Conservation (phyloP, 2,888 invertebrate genomes). For the Tubulanus polymorphus region DNA sequence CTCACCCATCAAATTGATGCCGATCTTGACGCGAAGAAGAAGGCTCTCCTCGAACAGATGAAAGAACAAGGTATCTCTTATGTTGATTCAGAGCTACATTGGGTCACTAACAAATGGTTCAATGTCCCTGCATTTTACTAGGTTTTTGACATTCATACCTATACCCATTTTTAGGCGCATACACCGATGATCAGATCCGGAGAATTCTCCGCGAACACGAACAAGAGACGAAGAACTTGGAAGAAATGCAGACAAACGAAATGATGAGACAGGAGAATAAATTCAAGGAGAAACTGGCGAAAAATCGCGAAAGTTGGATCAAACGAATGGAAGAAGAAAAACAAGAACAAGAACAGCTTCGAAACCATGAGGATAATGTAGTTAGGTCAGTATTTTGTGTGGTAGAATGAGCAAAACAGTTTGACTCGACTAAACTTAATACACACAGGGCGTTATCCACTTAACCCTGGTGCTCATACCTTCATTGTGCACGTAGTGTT, state of each 20-base stretch:
- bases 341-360: constrained; percentile 37
- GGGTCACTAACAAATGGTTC: background rate
- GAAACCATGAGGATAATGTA: constrained; percentile 45
- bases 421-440: no score
- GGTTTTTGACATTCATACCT: background rate
- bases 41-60: constrained; percentile 22
- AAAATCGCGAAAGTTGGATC: constrained; percentile 33
- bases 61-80: constrained; percentile 24
- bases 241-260: background rate
- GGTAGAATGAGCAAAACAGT: no score
- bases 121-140: constrained; percentile 9
- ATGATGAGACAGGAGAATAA: background rate
- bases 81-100: no score
- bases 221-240: background rate
- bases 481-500: background rate
- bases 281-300: constrained; percentile 30
- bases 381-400: constrained; percentile 40
- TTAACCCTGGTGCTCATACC: no score
- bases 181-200: no score
- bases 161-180: background rate
- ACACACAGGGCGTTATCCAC: no score
- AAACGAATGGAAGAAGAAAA: constrained; percentile 35
- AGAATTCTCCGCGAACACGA: background rate
- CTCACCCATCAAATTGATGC: constrained; percentile 27
- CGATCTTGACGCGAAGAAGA: constrained; percentile 19